Evolutionary conservation across 2,888 invertebrate genomes (phyloP).

Genomic region (Protophormia terraenovae): DNA sequence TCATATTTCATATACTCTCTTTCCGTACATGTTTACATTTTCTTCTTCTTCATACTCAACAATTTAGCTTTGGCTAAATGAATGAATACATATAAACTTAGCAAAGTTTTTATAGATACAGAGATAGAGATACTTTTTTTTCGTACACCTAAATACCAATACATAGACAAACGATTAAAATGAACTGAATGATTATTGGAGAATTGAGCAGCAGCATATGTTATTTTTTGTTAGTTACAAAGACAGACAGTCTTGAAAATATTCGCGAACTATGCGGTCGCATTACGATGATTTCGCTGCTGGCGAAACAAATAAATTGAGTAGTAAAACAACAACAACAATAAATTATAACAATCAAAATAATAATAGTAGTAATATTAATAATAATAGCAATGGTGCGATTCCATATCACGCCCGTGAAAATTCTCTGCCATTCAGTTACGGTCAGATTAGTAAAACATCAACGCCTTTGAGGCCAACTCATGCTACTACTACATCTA

Average conservation of each 20-base stretch:
- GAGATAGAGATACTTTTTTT: conserved; percentile 21
- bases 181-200: conserved; percentile 65
- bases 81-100: conserved; percentile 26
- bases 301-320: conserved; percentile 72
- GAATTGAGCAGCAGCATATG: conserved; percentile 63
- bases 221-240: too few species aligned
- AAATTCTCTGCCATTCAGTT: conserved; percentile 94
- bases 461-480: conserved; percentile 73
- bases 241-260: conserved; percentile 80
- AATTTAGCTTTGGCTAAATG: conserved; percentile 44
- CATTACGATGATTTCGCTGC: conserved; percentile 77
- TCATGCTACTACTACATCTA: conserved; percentile 38
- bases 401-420: conserved; percentile 96
- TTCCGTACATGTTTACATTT: conserved; percentile 8
- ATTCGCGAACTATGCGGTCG: conserved; percentile 81
- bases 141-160: neutral
- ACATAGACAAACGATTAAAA: neutral
- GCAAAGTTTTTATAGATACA: neutral
- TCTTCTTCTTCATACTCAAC: conserved; percentile 15
- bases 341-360: conserved; percentile 71
- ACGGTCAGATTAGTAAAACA: conserved; percentile 85
- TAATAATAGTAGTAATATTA: conserved; percentile 72
- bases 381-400: conserved; percentile 71
- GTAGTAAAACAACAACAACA: conserved; percentile 52
- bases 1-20: conserved; percentile 31